Percentiles rank a stretch among this genome's conserved stretches.
phyloP scores from a whole-genome alignment of 2,888 invertebrate genomes.

The Oxystoma pomonae region DNA sequence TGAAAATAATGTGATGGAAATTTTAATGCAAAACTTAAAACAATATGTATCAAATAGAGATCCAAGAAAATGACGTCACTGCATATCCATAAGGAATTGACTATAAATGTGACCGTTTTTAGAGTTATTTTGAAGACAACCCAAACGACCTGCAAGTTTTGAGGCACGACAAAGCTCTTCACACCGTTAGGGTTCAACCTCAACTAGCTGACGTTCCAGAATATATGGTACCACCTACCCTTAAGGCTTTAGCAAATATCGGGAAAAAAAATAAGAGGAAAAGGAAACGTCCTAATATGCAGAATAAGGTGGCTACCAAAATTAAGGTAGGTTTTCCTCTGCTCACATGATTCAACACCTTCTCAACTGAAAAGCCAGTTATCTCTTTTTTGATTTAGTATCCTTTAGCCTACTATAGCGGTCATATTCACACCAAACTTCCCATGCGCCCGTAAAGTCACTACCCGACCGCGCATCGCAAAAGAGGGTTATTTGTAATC shows the following conservation, averaged over 20 bases:
- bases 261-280: constrained; percentile 37
- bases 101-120: no score
- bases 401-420: no score
- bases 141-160: constrained; percentile 82
- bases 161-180: constrained; percentile 79
- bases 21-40: no score
- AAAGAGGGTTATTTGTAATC: no score
- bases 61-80: no score
- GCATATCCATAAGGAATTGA: no score
- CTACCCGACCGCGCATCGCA: no score
- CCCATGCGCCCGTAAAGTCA: background rate
- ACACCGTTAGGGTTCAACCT: constrained; percentile 76
- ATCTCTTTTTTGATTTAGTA: constrained; percentile 10
- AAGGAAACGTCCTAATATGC: constrained; percentile 27
- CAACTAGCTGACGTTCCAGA: constrained; percentile 91
- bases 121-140: constrained; percentile 91
- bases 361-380: background rate
- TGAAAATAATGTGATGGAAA: no score
- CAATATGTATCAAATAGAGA: no score
- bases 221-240: constrained; percentile 78
- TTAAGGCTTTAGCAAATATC: constrained; percentile 62
- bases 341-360: no score
- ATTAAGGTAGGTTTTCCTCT: constrained; percentile 27
- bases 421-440: no score
- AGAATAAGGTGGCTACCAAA: constrained; percentile 26